Conservation (phyloP, 2,113 vertebrate genomes). For the human (Homo sapiens) region DNA sequence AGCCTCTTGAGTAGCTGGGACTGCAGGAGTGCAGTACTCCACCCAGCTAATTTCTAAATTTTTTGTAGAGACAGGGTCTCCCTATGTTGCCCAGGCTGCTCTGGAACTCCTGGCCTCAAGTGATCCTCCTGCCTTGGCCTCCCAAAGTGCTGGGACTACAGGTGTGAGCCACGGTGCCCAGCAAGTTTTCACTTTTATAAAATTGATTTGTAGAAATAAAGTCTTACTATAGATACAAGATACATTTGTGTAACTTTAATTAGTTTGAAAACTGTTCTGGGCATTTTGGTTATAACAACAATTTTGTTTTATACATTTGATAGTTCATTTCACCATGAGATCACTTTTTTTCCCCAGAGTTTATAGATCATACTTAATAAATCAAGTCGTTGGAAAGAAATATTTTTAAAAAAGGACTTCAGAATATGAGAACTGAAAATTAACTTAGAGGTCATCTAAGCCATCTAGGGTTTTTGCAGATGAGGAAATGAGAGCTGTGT, state of each 20-base stretch:
- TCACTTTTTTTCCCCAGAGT: background rate
- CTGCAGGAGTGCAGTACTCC: background rate
- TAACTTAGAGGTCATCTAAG: background rate
- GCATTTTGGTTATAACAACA: background rate
- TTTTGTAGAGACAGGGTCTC: background rate
- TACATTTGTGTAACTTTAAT: background rate
- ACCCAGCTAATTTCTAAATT: background rate
- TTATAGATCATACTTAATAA: background rate
- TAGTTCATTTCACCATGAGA: background rate
- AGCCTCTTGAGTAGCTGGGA: background rate
- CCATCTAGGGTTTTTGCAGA: background rate
- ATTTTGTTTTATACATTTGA: background rate
- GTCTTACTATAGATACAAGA: background rate
- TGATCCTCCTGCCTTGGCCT: background rate
- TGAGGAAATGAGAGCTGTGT: fast-evolving
- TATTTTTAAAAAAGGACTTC: background rate
- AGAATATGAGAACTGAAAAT: background rate
- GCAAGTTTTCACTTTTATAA: background rate
- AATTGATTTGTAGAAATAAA: background rate
- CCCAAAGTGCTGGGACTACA: background rate
- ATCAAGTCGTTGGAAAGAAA: background rate
- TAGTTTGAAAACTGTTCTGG: background rate
- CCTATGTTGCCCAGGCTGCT: background rate
- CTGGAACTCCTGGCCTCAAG: background rate
- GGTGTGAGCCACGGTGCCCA: background rate